Percentiles rank a stretch among this genome's conserved stretches.
These are phyloP conservation scores for Chroicocephalus ridibundus DNA, from an alignment of 2,113 vertebrate species.

Conservation along the genomic window DNA sequence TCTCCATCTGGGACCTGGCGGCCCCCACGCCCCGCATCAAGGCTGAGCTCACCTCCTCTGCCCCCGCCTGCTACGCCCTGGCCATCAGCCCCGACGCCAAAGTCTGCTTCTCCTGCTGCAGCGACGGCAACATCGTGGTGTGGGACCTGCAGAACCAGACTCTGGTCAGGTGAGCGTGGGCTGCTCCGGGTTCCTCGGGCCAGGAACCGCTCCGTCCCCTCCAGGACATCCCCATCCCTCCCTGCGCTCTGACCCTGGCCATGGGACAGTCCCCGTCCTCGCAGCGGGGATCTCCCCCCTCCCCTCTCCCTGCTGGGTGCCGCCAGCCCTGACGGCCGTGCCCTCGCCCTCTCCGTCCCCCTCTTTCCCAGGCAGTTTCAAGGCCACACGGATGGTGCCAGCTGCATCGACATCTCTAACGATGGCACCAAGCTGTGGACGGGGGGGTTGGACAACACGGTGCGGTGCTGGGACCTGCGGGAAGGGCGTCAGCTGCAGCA, in stretches of 20 bases:
- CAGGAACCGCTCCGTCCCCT: fast-evolving
- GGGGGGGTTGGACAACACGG: constrained; percentile 76
- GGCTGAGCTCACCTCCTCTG: constrained; percentile 84
- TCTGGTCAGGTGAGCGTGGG: constrained; percentile 73
- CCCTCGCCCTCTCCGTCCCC: not conserved
- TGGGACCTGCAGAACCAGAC: constrained; percentile 88
- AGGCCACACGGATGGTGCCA: constrained; percentile 76
- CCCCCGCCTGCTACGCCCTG: constrained; percentile 85
- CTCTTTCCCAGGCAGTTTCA: constrained; percentile 70
- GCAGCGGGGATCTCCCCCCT: not conserved
- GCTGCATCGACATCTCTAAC: constrained; percentile 78
- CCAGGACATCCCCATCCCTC: not conserved
- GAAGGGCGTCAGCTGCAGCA: constrained; percentile 81
- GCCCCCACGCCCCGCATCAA: constrained; percentile 86
- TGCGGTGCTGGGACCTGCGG: constrained; percentile 81
- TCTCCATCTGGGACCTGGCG: constrained; percentile 80
- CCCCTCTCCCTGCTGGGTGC: not conserved
- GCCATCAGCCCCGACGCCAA: constrained; percentile 89
- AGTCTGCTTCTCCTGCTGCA: constrained; percentile 90
- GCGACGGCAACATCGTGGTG: constrained; percentile 85
- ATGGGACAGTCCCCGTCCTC: not conserved
- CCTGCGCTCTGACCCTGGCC: not conserved
- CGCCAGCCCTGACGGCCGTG: no score
- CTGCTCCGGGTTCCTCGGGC: not conserved
- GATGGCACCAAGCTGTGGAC: constrained; percentile 77